These are phyloP conservation scores for Corythaixoides concolor DNA, from an alignment of 2,113 vertebrate species.

Conservation along the genomic window DNA sequence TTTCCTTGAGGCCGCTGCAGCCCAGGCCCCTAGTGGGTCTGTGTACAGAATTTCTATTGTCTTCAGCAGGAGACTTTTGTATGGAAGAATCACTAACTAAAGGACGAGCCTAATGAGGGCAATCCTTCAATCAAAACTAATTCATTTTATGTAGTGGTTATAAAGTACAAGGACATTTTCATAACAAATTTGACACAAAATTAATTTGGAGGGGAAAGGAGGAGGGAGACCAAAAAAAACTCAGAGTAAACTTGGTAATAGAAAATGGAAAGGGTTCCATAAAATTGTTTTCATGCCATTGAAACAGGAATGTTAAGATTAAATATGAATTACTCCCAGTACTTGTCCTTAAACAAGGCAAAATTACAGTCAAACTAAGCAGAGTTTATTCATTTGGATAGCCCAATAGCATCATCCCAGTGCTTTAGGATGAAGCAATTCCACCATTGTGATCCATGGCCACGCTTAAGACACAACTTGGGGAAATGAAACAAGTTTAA, in stretches of 20 bases:
- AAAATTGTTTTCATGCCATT: not conserved
- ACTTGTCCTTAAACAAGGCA: not conserved
- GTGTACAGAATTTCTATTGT: constrained; percentile 3
- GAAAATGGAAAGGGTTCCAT: not conserved
- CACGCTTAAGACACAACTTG: not conserved
- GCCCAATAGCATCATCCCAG: not conserved
- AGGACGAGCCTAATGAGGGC: not conserved
- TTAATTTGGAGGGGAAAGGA: not conserved
- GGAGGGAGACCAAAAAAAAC: not conserved
- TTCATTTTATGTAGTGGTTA: not conserved
- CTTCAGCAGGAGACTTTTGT: not conserved
- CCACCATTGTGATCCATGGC: not conserved
- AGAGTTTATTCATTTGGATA: not conserved
- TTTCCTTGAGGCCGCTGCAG: not conserved
- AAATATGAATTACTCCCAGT: not conserved
- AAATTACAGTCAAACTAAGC: not conserved
- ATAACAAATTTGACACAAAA: not conserved
- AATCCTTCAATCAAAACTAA: not conserved
- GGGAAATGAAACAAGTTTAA: not conserved
- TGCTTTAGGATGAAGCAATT: not conserved
- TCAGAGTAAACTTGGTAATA: not conserved
- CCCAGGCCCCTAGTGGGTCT: not conserved
- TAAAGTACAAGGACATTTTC: not conserved
- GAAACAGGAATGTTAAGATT: not conserved
- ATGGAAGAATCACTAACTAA: not conserved